Evolutionary conservation across 1,140 invertebrate genomes (phyloP).

Genomic region (Cephus cinctus): DNA sequence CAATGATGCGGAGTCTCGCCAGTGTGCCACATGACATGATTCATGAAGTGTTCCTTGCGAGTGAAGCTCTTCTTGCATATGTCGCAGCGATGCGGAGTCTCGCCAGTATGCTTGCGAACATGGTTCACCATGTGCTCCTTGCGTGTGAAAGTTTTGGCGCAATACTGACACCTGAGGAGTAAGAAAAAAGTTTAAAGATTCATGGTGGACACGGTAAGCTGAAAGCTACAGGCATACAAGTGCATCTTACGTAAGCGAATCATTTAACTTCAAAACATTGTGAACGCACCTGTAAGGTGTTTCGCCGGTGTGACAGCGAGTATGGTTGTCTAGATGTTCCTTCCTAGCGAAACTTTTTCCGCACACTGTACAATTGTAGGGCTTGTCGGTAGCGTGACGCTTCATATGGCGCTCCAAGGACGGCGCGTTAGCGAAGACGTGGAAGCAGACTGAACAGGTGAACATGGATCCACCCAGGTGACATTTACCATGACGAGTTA

Average conservation of each 20-base stretch:
- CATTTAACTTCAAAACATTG: not conserved
- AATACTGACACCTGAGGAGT: slow-evolving; percentile 59
- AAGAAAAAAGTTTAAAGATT: slow-evolving; percentile 4
- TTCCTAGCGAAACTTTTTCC: slow-evolving; percentile 85
- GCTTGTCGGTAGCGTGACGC: slow-evolving; percentile 76
- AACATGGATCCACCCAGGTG: slow-evolving; percentile 76
- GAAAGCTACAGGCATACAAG: too few species aligned
- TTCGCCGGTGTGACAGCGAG: slow-evolving; percentile 82
- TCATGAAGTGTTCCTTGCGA: slow-evolving; percentile 68
- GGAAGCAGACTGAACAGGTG: slow-evolving; percentile 71
- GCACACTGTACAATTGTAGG: slow-evolving; percentile 79
- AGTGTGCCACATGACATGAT: slow-evolving; percentile 67
- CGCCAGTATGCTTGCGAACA: slow-evolving; percentile 70
- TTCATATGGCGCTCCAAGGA: slow-evolving; percentile 74
- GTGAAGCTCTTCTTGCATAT: slow-evolving; percentile 70
- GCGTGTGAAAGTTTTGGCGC: slow-evolving; percentile 69
- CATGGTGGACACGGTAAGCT: not conserved
- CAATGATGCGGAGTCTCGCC: slow-evolving; percentile 74
- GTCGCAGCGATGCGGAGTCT: slow-evolving; percentile 72
- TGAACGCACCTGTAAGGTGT: slow-evolving; percentile 65
- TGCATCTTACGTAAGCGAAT: too few species aligned
- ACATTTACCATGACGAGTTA: slow-evolving; percentile 78
- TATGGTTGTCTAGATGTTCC: slow-evolving; percentile 81
- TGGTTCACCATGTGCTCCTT: slow-evolving; percentile 70
- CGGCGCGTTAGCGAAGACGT: slow-evolving; percentile 72